Conservation (phyloP, 2,888 invertebrate genomes). For the Spilosoma lubricipeda region DNA sequence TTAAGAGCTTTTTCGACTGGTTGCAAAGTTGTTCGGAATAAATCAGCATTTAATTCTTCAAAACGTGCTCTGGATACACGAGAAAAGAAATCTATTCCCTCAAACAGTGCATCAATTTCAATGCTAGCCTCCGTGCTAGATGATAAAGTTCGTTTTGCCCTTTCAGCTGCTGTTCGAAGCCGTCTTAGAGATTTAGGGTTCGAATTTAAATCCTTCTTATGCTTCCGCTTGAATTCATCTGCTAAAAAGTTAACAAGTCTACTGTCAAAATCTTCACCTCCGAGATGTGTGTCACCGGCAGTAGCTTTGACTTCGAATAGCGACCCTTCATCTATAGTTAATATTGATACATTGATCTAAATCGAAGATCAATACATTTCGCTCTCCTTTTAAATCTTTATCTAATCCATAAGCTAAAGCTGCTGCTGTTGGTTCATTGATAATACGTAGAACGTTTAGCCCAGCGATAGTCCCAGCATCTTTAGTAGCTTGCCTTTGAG, state of each 20-base stretch:
- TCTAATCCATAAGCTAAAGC: constrained; percentile 90
- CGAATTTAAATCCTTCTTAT: constrained; percentile 88
- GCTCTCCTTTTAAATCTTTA: constrained; percentile 88
- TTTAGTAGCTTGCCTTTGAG: constrained; percentile 92
- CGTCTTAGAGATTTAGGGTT: constrained; percentile 89
- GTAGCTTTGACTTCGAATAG: constrained; percentile 93
- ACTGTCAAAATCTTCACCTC: constrained; percentile 91
- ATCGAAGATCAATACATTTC: constrained; percentile 88
- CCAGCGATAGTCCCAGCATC: constrained; percentile 92
- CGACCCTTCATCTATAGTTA: constrained; percentile 92
- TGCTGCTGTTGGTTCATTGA: constrained; percentile 93
- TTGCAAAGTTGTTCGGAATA: constrained; percentile 90
- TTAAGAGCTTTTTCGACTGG: constrained; percentile 92
- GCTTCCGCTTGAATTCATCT: constrained; percentile 90
- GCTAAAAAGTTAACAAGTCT: constrained; percentile 88
- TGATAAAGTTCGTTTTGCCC: constrained; percentile 91
- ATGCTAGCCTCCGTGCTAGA: constrained; percentile 91
- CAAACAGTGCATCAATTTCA: constrained; percentile 91
- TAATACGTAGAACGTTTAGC: constrained; percentile 92
- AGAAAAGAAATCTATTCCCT: constrained; percentile 89
- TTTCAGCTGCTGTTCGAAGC: constrained; percentile 90
- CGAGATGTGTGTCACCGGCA: constrained; percentile 94
- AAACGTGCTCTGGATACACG: constrained; percentile 91
- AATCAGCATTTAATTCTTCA: constrained; percentile 90
- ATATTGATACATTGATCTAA: constrained; percentile 93